phyloP scores from a whole-genome alignment of 2,113 vertebrate species.

The Apus apus region DNA sequence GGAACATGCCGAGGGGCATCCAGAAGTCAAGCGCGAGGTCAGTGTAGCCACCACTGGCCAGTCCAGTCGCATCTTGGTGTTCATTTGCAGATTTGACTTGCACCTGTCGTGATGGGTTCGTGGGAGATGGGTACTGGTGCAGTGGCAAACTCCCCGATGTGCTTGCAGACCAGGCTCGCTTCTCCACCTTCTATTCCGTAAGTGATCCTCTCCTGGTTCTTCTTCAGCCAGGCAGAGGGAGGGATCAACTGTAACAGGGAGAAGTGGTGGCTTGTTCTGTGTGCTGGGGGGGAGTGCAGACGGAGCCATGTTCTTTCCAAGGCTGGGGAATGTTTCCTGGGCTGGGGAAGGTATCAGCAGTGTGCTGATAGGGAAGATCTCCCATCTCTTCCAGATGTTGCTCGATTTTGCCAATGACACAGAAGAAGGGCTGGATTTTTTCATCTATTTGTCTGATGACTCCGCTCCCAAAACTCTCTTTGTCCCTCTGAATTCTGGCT shows the following conservation, averaged over 20 bases:
- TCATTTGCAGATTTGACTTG: constrained; percentile 84
- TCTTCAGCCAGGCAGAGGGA: neutral
- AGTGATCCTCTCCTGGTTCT: neutral
- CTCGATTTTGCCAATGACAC: constrained; percentile 82
- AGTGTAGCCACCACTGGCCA: neutral
- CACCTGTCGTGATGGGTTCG: constrained; percentile 79
- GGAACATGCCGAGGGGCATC: neutral
- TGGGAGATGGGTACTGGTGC: constrained; percentile 89
- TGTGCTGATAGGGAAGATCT: neutral
- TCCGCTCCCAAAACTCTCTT: constrained; percentile 86
- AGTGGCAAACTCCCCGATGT: constrained; percentile 87
- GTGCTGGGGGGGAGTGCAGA: neutral
- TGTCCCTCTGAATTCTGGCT: constrained; percentile 88
- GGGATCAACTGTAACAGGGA: rapidly evolving
- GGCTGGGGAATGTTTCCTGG: neutral
- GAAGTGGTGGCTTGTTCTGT: neutral
- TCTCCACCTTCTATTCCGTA: constrained; percentile 91
- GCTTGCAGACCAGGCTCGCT: constrained; percentile 80
- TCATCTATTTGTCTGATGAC: constrained; percentile 82
- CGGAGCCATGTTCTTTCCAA: neutral
- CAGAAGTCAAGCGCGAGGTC: neutral
- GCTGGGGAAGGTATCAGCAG: neutral
- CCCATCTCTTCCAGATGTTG: constrained; percentile 76
- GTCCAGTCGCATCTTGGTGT: neutral
- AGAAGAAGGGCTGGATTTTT: constrained; percentile 78